Conservation (phyloP, 2,113 vertebrate genomes). For the Neogale vison region DNA sequence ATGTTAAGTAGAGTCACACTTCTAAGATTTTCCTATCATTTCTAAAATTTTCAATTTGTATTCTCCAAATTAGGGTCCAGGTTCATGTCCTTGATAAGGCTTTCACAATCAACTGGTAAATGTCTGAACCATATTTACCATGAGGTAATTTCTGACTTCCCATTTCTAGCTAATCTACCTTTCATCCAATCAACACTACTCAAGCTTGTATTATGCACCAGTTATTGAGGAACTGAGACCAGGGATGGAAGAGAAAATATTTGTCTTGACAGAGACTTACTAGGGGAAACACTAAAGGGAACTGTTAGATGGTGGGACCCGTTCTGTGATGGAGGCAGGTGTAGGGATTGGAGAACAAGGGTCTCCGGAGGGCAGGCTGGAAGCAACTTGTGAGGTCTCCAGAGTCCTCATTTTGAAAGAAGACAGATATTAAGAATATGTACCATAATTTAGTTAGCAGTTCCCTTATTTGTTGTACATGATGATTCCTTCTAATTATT, state of each 20-base stretch:
- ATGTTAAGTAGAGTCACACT: neutral
- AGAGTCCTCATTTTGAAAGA: neutral
- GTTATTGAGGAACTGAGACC: neutral
- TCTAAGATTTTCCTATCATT: neutral
- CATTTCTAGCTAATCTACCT: neutral
- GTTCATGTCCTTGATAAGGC: neutral
- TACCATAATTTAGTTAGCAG: neutral
- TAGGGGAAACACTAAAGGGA: neutral
- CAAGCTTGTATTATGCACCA: neutral
- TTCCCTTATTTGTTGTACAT: neutral
- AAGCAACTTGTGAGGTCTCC: neutral
- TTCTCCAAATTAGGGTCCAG: neutral
- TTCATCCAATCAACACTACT: neutral
- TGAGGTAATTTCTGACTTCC: neutral
- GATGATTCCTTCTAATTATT: neutral
- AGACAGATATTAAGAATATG: neutral
- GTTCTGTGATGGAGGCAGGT: neutral
- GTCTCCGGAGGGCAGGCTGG: neutral
- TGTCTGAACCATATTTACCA: neutral
- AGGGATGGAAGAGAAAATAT: neutral
- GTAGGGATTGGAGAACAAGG: neutral
- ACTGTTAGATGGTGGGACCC: rapidly evolving
- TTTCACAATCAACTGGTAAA: neutral
- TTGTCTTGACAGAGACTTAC: neutral
- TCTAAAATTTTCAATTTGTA: slow-evolving; percentile 35